Base-by-base conservation (phyloP, 2,113 vertebrate genomes). In the Atlantisia rogersi region DNA sequence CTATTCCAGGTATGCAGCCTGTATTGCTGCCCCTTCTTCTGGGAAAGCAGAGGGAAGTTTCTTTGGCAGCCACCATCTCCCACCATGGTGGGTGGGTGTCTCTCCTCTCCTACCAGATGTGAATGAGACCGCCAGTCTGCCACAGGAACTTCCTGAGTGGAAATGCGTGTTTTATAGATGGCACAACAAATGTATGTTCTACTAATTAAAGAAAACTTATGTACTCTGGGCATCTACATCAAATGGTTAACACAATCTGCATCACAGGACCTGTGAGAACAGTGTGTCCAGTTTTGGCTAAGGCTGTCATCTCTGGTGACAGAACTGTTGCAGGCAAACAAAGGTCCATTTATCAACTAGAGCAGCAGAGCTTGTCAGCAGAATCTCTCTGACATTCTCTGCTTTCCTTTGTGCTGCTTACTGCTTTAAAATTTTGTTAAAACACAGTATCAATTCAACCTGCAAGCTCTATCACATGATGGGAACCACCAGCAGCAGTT, bases 51-150 rank as follows among this genome's bases (percentile, higher is more conserved):
- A 10, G 29, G 18, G 11, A 76, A 6, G 3, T 24, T 22, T 32
- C 9, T 26, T 48, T 2, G 0, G 20, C 9, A 37, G 8, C 6
- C 80, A n/a, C 11, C 18, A 40, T 16, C 9, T 63, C 24, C 20
- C 9, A 55, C 15, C 62, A 28, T 0, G 0, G 25, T 1, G 1
- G 1, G 5, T 11, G 6, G 5, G 5, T 35, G 5, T 52, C 20
- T 3, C 3, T 7, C 2, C 2, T 3, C 12, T 44, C 50, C 37
- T 2, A n/a, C 2, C 0, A 59, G 31, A 9, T 5, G 18, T 0
- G 6, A 39, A 26, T 37, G 42, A 42, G 44, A 48, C 50, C 64
- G 9, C 3, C 39, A 10, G 15, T 10, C 48, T 64, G 22, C 24
- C 26, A 16, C 71, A 67, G 8, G 22, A 48, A 44, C 12, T 25